Evolutionary conservation across 2,113 vertebrate species (phyloP).

Genomic region (Mystacornis crossleyi): DNA sequence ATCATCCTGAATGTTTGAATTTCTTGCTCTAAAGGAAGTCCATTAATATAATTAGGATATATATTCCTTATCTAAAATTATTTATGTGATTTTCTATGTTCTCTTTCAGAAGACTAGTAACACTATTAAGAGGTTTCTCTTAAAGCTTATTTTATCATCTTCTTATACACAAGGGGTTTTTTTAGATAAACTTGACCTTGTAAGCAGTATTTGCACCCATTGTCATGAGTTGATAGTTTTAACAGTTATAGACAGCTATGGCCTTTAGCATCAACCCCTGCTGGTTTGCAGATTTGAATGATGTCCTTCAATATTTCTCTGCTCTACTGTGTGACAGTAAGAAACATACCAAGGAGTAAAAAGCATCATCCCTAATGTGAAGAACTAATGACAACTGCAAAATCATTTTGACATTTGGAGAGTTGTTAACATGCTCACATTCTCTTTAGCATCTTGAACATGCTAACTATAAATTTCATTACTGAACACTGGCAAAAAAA

Average conservation of each 20-base stretch:
- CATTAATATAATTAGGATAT: neutral
- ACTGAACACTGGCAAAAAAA: neutral
- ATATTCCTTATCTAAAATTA: neutral
- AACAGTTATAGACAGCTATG: conserved; percentile 24
- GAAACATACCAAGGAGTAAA: neutral
- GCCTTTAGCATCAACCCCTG: conserved; percentile 42
- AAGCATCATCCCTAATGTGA: neutral
- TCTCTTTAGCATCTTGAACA: conserved; percentile 34
- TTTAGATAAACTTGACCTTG: neutral
- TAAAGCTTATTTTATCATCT: neutral
- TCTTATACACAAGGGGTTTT: neutral
- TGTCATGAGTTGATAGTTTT: neutral
- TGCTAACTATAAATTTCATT: conserved; percentile 48
- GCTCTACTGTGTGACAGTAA: neutral
- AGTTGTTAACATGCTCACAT: neutral
- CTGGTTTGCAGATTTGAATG: neutral
- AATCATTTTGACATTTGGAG: conserved; percentile 51
- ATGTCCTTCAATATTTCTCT: conserved; percentile 16
- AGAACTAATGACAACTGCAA: neutral
- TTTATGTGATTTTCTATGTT: neutral
- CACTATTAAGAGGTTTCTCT: neutral
- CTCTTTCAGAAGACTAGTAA: neutral
- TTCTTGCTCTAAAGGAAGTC: neutral
- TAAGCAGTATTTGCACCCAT: neutral
- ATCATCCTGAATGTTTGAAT: neutral